Conservation (phyloP, 2,113 vertebrate genomes). For the Gulo gulo region DNA sequence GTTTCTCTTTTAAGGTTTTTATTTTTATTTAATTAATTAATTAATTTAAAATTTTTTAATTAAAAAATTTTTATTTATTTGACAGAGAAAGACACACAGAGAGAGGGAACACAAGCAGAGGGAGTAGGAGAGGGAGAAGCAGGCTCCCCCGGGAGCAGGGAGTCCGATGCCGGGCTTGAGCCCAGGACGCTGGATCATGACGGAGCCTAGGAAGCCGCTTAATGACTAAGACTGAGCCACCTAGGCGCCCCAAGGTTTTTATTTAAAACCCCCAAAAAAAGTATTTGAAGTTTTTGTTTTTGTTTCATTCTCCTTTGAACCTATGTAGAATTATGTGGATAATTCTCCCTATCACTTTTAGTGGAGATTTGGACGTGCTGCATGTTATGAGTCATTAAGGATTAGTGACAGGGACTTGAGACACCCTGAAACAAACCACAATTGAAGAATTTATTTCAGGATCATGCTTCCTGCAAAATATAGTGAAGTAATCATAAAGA, state of each 20-base stretch:
- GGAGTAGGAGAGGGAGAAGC: too few species aligned
- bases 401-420: neutral
- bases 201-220: too few species aligned
- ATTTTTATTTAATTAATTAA: neutral
- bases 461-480: neutral
- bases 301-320: neutral
- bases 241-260: neutral
- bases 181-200: too few species aligned
- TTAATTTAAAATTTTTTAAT: too few species aligned
- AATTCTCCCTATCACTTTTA: neutral
- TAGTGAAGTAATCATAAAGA: neutral
- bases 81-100: too few species aligned
- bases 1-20: neutral
- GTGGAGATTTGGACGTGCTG: neutral
- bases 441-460: neutral
- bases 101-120: too few species aligned
- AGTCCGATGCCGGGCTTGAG: too few species aligned
- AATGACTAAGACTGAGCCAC: too few species aligned
- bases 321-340: neutral
- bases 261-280: neutral
- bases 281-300: neutral
- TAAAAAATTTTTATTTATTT: too few species aligned
- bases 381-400: neutral
- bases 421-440: neutral
- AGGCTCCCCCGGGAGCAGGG: too few species aligned